These are phyloP conservation scores for Motacilla alba DNA, from an alignment of 2,113 vertebrate genomes.

Conservation along the genomic window DNA sequence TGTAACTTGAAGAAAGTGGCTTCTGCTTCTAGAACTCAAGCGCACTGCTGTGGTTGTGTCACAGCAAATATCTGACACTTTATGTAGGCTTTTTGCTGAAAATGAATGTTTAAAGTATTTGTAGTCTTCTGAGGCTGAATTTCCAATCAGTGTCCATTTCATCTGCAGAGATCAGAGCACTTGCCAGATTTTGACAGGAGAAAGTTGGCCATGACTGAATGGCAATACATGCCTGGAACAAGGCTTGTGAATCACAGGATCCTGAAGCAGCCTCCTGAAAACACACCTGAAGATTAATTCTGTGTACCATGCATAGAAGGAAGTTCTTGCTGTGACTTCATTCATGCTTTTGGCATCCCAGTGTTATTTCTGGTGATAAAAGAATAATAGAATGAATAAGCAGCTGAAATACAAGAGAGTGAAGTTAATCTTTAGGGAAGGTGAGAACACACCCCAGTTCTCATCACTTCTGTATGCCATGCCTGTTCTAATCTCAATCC, in stretches of 20 bases:
- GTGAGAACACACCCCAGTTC: background rate
- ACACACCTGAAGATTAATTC: background rate
- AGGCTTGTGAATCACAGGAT: background rate
- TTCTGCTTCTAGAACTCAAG: background rate
- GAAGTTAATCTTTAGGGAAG: background rate
- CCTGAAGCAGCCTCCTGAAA: background rate
- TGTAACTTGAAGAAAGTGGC: background rate
- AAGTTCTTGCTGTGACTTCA: background rate
- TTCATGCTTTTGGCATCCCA: slow-evolving; percentile 28
- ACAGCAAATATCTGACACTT: background rate
- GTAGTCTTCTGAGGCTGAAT: background rate
- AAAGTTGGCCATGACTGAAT: background rate
- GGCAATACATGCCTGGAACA: background rate
- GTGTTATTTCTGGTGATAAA: background rate
- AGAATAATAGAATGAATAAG: slow-evolving; percentile 22
- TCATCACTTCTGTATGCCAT: background rate
- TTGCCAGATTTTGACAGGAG: background rate
- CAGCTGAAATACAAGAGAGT: background rate
- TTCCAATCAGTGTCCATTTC: background rate
- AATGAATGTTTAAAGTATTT: background rate
- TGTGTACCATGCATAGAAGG: background rate
- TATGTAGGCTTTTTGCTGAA: background rate
- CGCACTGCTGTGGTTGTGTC: background rate
- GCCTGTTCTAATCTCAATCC: background rate
- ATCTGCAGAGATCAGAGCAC: background rate